Evolutionary conservation across 2,797 vertebrate genomes (phyloP).

Genomic region (Cyclura pinguis): DNA sequence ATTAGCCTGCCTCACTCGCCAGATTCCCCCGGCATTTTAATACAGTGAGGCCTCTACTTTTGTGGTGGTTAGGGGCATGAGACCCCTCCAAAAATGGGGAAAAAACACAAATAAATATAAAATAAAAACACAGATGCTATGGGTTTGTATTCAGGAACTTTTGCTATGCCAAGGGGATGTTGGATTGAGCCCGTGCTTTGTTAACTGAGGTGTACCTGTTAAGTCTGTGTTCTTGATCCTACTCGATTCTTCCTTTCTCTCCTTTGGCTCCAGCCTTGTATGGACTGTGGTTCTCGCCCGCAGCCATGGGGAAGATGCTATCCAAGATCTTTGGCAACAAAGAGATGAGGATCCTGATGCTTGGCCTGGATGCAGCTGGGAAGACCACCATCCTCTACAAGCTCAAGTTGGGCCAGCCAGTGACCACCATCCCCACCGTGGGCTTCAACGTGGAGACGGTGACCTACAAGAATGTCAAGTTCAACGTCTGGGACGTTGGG

Average conservation of each 20-base stretch:
- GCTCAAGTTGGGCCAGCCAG: slow-evolving; percentile 77
- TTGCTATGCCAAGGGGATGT: no score
- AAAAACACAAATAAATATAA: no score
- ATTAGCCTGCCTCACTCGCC: no score
- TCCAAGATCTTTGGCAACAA: slow-evolving; percentile 77
- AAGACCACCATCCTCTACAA: slow-evolving; percentile 98
- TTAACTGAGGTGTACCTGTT: neutral
- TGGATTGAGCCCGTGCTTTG: no score
- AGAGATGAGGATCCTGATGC: slow-evolving; percentile 97
- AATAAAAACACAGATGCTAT: no score
- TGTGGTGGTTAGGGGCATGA: no score
- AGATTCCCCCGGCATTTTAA: no score
- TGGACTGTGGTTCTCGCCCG: slow-evolving; percentile 46
- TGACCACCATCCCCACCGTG: slow-evolving; percentile 71
- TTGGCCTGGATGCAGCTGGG: slow-evolving; percentile 93
- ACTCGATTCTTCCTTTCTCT: neutral
- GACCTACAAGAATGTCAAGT: slow-evolving; percentile 73
- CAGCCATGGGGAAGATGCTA: slow-evolving; percentile 71
- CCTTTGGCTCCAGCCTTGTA: slow-evolving; percentile 32
- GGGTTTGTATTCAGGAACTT: no score
- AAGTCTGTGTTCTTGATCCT: neutral
- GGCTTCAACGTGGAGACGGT: slow-evolving; percentile 74
- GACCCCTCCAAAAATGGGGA: no score
- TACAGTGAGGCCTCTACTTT: no score
- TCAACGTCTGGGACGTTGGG: slow-evolving; percentile 73